Evolutionary conservation across 1,140 invertebrate genomes (phyloP), one percentile per base, ranked within the genome.

Genomic region (Doryteuthis pealeii): DNA sequence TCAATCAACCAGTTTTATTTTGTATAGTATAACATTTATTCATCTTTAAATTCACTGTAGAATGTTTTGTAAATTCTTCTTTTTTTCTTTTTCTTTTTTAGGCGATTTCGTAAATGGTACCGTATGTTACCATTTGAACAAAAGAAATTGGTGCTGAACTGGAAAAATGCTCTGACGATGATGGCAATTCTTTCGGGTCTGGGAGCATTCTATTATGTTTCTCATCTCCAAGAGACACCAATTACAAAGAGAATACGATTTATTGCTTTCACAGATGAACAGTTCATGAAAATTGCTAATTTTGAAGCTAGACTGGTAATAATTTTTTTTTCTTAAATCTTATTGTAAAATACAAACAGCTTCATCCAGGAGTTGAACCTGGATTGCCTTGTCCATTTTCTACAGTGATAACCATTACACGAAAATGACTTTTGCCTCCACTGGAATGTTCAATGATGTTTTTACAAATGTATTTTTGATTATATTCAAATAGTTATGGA

Each of bases 231-330:
- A 79, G 83, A 80, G 43, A 87, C 89, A 67, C 90, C 91, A 15
- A 78, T 92, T 54, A 91, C 90, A 1, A 85, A 88, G 30, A 83
- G 90, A 72, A 81, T 82, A 71, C 83, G 90, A 70, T 91, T 91
- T 75, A 89, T 91, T 66, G 82, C 89, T 4, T 87, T 92, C 70
- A 89, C 85, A 28, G 74, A 85, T 74, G 81, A 90, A 15, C 90
- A 91, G 77, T 85, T 90, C 68, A 78, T 82, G 49, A 77, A 87
- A 69, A 80, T 91, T n/a, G 83, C 87, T 31, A 76, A 86, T 14
- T 81, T 82, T 49, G 82, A 89, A 79, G 83, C 85, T n/a, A 76
- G 88, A 72, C 43, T 78, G 71, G 88, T 89, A 78, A 77, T 80
- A 58, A 22, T 40, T 40, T 40, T 40, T 40, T 40, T 40, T 40